A percentile compares a stretch with the other conserved stretches of the same genome.
These are phyloP conservation scores for Notechis scutatus DNA, from an alignment of 2,113 vertebrate species.

Conservation along the genomic window DNA sequence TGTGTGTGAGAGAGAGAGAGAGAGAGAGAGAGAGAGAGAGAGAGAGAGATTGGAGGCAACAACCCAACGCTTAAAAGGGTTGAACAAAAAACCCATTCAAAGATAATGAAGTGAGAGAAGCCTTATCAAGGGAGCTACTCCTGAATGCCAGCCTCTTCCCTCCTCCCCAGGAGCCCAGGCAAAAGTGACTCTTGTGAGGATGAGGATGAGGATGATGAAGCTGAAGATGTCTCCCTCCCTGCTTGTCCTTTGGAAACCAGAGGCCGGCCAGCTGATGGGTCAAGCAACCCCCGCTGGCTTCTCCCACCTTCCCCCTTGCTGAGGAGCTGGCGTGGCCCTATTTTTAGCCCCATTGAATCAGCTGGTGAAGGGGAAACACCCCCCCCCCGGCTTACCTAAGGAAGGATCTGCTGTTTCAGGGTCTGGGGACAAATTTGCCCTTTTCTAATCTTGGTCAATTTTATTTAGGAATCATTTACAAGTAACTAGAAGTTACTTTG, in stretches of 20 bases:
- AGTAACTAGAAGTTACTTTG: not conserved
- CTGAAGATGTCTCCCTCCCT: not conserved
- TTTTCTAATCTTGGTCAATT: not conserved
- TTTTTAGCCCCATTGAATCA: not conserved
- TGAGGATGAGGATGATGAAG: not conserved
- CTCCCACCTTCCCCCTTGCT: not conserved
- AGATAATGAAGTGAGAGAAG: conserved; percentile 62
- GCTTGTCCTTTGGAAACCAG: not conserved
- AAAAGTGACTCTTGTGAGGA: not conserved
- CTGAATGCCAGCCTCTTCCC: not conserved
- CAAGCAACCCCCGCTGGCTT: not conserved
- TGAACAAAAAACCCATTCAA: conserved; percentile 64
- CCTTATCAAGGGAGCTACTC: conserved; percentile 28
- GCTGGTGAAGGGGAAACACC: not conserved
- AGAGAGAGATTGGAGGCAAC: not conserved
- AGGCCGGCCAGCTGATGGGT: not conserved
- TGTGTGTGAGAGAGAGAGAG: too few species aligned
- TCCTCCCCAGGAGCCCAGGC: not conserved
- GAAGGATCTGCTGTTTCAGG: not conserved
- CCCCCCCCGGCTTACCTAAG: not conserved
- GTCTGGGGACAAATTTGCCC: too few species aligned
- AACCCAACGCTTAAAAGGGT: conserved; percentile 65
- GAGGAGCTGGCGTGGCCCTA: not conserved
- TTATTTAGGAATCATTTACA: not conserved
- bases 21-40: not conserved